phyloP scores from a whole-genome alignment of 1,140 invertebrate genomes.

The Monochamus saltuarius region DNA sequence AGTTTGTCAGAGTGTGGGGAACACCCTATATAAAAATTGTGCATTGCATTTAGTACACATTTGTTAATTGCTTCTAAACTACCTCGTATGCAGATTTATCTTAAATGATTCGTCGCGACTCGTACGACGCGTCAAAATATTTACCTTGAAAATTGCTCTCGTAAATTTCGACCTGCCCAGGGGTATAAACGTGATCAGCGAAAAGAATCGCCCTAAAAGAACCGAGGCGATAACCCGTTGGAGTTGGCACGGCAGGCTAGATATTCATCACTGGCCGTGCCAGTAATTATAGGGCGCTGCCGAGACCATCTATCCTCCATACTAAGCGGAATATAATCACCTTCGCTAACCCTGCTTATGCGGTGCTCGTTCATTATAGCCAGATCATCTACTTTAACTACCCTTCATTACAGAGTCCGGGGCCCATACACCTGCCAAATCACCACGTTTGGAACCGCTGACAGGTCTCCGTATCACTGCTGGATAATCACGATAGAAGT shows the following conservation, averaged over 20 bases:
- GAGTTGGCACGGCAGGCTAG: slow-evolving; percentile 24
- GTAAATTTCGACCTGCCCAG: too few relatives aligned
- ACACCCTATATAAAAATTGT: too few relatives aligned
- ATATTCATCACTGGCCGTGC: slow-evolving; percentile 25
- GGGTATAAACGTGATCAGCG: too few relatives aligned
- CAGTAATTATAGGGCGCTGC: slow-evolving; percentile 21
- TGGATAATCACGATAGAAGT: slow-evolving; percentile 1
- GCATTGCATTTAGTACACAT: too few relatives aligned
- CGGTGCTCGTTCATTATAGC: slow-evolving; percentile 11
- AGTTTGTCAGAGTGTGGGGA: too few relatives aligned
- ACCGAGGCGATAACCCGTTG: slow-evolving; percentile 18
- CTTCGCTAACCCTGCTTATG: not conserved
- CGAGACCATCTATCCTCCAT: slow-evolving; percentile 9
- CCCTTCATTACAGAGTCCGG: slow-evolving; percentile 7
- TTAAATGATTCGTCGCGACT: too few relatives aligned
- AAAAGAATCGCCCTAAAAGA: slow-evolving; percentile 5
- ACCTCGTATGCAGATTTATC: too few relatives aligned
- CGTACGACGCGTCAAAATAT: too few relatives aligned
- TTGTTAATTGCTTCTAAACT: too few relatives aligned
- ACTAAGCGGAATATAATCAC: slow-evolving; percentile 21
- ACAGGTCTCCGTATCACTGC: slow-evolving; percentile 1
- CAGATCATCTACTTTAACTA: slow-evolving; percentile 15
- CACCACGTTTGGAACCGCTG: not conserved
- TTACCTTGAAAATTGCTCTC: too few relatives aligned
- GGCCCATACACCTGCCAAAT: slow-evolving; percentile 6